Conservation (phyloP, 2,888 invertebrate species). For the Hermaeophaga mercurialis region DNA sequence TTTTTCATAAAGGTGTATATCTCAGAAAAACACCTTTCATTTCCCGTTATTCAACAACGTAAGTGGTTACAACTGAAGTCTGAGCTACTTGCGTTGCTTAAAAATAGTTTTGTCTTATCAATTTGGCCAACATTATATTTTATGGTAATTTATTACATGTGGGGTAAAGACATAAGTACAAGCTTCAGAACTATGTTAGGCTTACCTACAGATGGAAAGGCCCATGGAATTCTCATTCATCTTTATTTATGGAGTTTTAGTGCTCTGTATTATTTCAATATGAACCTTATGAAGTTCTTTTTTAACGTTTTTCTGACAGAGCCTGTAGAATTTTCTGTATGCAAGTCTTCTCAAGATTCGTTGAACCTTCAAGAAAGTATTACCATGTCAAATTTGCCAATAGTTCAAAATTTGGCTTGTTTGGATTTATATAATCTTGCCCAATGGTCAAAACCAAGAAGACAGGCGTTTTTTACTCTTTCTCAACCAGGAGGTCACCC, state of each 20-base stretch:
- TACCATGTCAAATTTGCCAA: constrained; percentile 64
- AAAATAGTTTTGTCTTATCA: constrained; percentile 65
- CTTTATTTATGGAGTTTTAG: constrained; percentile 73
- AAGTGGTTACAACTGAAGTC: constrained; percentile 71
- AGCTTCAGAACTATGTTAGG: constrained; percentile 62
- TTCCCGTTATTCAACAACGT: constrained; percentile 72
- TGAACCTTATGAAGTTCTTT: constrained; percentile 72
- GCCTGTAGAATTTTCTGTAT: constrained; percentile 69
- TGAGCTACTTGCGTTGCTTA: constrained; percentile 63
- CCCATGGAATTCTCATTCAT: constrained; percentile 59
- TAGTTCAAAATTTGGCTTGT: constrained; percentile 77
- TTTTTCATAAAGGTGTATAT: constrained; percentile 65
- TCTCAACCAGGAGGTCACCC: constrained; percentile 88
- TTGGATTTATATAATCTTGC: constrained; percentile 73
- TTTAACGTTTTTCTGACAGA: constrained; percentile 75
- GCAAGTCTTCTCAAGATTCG: constrained; percentile 54
- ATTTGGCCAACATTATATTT: constrained; percentile 68
- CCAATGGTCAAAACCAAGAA: constrained; percentile 64
- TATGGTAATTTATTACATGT: constrained; percentile 65
- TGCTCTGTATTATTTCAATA: constrained; percentile 70
- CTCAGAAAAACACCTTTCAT: constrained; percentile 64
- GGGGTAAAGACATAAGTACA: constrained; percentile 63
- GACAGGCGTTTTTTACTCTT: constrained; percentile 71
- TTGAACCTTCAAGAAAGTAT: constrained; percentile 68
- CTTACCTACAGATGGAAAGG: constrained; percentile 58